These are phyloP conservation scores for Brachionichthys hirsutus DNA, from an alignment of 2,113 vertebrate genomes.

Conservation along the genomic window DNA sequence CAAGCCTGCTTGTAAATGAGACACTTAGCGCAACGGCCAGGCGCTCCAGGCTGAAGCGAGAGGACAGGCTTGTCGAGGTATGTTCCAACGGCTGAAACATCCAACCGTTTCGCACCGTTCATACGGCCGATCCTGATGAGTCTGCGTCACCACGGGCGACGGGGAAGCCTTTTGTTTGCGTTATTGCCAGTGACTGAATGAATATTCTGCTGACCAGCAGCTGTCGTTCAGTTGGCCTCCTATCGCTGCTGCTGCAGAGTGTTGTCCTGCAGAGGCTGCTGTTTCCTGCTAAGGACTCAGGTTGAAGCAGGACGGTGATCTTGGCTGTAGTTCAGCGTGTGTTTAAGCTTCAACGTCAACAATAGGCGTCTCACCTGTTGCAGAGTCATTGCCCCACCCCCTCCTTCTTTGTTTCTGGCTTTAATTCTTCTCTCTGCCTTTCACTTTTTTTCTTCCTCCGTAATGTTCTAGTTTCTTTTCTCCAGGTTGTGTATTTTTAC, in stretches of 20 bases:
- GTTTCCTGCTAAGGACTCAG: constrained; percentile 21
- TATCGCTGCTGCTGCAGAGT: background rate
- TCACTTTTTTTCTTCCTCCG: background rate
- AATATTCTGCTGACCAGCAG: background rate
- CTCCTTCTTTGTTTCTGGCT: background rate
- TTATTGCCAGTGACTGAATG: background rate
- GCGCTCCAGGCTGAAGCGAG: background rate
- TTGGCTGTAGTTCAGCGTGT: constrained; percentile 12
- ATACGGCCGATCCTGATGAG: background rate
- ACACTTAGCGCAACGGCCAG: background rate
- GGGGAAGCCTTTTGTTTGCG: background rate
- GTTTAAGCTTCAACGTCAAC: constrained; percentile 15
- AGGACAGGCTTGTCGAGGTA: constrained; percentile 21
- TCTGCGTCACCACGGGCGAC: background rate
- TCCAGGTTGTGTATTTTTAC: too few relatives aligned
- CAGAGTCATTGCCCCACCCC: too few relatives aligned
- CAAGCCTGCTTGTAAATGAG: background rate
- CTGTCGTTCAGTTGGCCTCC: background rate
- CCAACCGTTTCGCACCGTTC: background rate
- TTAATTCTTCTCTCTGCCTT: background rate
- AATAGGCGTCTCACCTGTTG: constrained; percentile 61
- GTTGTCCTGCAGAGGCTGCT: constrained; percentile 61
- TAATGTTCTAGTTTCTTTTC: too few relatives aligned
- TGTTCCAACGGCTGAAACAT: constrained; percentile 5
- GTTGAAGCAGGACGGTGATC: constrained; percentile 11